These are phyloP conservation scores for Melanotaenia pygmaea DNA, from an alignment of 2,797 vertebrate genomes.

Conservation along the genomic window DNA sequence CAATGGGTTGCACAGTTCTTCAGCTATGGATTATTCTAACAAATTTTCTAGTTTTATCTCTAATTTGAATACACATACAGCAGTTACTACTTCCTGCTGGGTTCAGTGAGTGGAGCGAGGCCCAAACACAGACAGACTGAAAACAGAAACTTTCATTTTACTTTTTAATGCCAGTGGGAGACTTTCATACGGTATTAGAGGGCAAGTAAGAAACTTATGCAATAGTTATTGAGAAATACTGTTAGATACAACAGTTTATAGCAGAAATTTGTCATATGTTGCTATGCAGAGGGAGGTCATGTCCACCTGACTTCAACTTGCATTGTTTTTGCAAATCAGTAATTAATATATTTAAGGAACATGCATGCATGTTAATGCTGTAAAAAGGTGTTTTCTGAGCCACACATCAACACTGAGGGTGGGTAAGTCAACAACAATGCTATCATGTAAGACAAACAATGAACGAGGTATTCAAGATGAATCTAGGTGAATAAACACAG, in stretches of 20 bases:
- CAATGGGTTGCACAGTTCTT: slow-evolving; percentile 16
- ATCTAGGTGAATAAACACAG: background rate
- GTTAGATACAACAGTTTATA: background rate
- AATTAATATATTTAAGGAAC: background rate
- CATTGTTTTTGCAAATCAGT: background rate
- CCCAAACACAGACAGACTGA: background rate
- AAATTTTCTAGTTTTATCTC: slow-evolving; percentile 15
- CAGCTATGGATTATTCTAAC: slow-evolving; percentile 13
- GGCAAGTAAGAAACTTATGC: background rate
- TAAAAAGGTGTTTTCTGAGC: background rate
- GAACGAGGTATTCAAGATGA: background rate
- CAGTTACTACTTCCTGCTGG: background rate
- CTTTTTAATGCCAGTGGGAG: slow-evolving; percentile 18
- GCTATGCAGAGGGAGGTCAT: background rate
- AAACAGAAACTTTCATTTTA: background rate
- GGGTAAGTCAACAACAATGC: no score
- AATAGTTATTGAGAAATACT: background rate
- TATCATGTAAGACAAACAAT: background rate
- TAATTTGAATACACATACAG: background rate
- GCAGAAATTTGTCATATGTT: background rate
- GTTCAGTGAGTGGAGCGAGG: slow-evolving; percentile 12
- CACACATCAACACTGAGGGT: background rate
- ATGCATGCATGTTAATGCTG: background rate
- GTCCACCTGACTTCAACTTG: background rate
- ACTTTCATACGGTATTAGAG: background rate